Percentiles rank a stretch among this genome's conserved stretches.
Conservation (phyloP, 2,888 invertebrate genomes). For the Chloroclystis v-ata region DNA sequence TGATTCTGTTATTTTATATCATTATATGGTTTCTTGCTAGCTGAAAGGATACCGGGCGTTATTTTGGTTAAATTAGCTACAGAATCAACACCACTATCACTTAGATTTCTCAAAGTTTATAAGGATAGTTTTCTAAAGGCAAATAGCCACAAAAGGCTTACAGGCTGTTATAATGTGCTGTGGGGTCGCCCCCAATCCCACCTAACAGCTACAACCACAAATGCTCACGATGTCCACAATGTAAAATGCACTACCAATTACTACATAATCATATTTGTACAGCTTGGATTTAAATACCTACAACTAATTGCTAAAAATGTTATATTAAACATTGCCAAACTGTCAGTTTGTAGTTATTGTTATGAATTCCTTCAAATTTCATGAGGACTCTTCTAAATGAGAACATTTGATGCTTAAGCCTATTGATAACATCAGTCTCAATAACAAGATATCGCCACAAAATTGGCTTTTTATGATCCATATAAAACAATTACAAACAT, state of each 20-base stretch:
- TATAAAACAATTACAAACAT: slow-evolving; percentile 51
- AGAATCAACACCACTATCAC: slow-evolving; percentile 20
- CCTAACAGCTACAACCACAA: slow-evolving; percentile 66
- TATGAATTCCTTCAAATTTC: slow-evolving; percentile 38
- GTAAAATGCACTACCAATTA: slow-evolving; percentile 75
- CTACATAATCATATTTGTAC: slow-evolving; percentile 71
- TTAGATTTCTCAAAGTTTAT: slow-evolving; percentile 20
- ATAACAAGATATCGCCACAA: slow-evolving; percentile 57
- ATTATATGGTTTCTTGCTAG: no score
- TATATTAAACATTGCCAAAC: slow-evolving; percentile 60
- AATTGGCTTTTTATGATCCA: slow-evolving; percentile 45
- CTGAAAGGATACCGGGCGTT: no score
- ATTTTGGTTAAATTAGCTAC: neutral
- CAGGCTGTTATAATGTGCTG: slow-evolving; percentile 14
- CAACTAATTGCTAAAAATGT: slow-evolving; percentile 70
- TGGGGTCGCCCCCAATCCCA: slow-evolving; percentile 38
- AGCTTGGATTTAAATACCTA: slow-evolving; percentile 73
- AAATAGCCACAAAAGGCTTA: slow-evolving; percentile 17
- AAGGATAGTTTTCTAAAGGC: slow-evolving; percentile 21
- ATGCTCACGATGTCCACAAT: slow-evolving; percentile 65
- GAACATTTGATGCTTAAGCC: slow-evolving; percentile 40
- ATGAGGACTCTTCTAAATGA: slow-evolving; percentile 35
- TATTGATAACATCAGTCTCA: slow-evolving; percentile 72
- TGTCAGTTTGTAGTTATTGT: slow-evolving; percentile 30
- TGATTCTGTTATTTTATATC: slow-evolving; percentile 1